Percentiles rank a stretch among this genome's conserved stretches.
These are phyloP conservation scores for Hypanus sabinus DNA, from an alignment of 2,113 vertebrate species.

Conservation along the genomic window DNA sequence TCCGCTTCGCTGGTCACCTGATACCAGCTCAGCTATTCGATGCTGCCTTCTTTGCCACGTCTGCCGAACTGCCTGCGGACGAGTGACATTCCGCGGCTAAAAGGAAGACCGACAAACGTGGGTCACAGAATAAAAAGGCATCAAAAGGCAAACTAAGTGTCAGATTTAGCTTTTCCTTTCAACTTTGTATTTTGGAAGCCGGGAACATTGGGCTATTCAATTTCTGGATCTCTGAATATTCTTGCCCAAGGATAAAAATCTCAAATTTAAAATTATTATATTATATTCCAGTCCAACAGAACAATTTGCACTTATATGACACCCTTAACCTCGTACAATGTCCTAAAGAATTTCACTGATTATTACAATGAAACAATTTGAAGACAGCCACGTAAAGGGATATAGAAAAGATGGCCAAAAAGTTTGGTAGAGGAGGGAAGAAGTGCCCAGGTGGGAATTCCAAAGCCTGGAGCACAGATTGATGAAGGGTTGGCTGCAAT, in stretches of 20 bases:
- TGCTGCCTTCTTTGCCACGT: conserved; percentile 67
- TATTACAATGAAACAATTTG: no score
- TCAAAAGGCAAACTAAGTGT: neutral
- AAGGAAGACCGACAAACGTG: neutral
- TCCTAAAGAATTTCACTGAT: no score
- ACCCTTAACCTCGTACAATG: no score
- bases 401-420: no score
- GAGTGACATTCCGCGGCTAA: conserved; percentile 40
- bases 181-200: neutral
- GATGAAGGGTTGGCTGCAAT: no score
- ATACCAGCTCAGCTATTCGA: conserved; percentile 88
- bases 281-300: neutral
- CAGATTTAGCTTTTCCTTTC: neutral
- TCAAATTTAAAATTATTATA: neutral
- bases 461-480: no score
- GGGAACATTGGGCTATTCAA: no score
- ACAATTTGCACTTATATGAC: neutral
- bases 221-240: neutral
- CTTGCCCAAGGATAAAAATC: neutral
- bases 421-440: no score
- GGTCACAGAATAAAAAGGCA: neutral
- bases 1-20: conserved; percentile 72
- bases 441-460: no score
- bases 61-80: conserved; percentile 64
- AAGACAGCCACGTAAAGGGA: no score